Base-by-base conservation (phyloP, 2,797 vertebrate genomes). In the Spea hammondii region DNA sequence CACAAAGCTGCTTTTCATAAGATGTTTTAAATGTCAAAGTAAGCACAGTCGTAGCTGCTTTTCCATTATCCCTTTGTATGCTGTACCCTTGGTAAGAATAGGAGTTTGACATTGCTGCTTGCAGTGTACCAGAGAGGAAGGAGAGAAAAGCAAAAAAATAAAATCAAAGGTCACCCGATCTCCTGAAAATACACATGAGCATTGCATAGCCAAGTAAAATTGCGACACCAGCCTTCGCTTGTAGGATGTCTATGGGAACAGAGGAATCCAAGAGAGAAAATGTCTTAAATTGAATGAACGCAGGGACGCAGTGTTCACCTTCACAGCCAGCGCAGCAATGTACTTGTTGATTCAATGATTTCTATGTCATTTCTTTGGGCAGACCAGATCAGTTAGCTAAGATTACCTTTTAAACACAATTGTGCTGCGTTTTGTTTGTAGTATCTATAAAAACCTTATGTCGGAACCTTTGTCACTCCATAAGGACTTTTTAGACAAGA, bases 331-430 rank as follows among this genome's bases (percentile, higher is more conserved):
- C 72, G 66, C 54, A 62, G 65, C 74, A 72, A 49, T 76, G 62
- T 55, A 72, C 79, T 80, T 76, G 72, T 80, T 75, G 68, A 76
- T 80, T 80, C 64, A 71, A 70, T 48, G 46, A 8, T 2, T 7
- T 62, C 12, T 62, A 32, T 32, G 14, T 32, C 32, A 66, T 66
- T 57, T 67, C 64, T 67, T 72, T 12, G 48, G 47, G 45, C 44
- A 50, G 48, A 65, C 47, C 46, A 12, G 45, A 68, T 13, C 12
- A 55, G 69, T 65, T 59, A 57, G 53, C 45, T 32, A 8, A 57
- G 12, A 68, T 46, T 48, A 32, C 47, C 49, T 3, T 32, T 32
- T 32, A 32, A 32, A 3, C 32, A 32, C 32, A 32, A 32, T 32
- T 32, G 32, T 32, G 32, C 32, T 32, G 32, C 32, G 32, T 32